These are phyloP conservation scores for Pitta sordida DNA, from an alignment of 2,113 vertebrate genomes.

Conservation along the genomic window DNA sequence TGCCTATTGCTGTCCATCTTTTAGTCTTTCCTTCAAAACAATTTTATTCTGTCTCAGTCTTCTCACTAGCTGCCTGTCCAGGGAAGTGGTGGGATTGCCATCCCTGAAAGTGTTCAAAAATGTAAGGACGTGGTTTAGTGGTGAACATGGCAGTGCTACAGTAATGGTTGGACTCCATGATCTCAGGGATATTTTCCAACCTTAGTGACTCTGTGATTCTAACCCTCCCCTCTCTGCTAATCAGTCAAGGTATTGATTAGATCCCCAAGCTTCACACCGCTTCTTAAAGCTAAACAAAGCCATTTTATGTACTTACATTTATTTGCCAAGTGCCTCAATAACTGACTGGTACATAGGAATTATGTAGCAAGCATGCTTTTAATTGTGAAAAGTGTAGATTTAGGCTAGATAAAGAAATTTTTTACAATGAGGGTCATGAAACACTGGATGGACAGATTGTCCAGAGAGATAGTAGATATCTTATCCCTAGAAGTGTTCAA, in stretches of 20 bases:
- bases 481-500: not conserved
- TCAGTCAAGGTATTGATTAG: not conserved
- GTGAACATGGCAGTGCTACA: not conserved
- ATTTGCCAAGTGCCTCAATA: not conserved
- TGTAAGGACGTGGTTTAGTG: not conserved
- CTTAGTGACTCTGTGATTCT: not conserved
- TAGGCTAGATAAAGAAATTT: not conserved
- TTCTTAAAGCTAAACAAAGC: not conserved
- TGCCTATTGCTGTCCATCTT: not conserved
- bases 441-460: not conserved
- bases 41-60: not conserved
- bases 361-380: not conserved
- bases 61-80: not conserved
- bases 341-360: accelerated
- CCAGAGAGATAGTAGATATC: not conserved
- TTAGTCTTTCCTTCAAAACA: not conserved
- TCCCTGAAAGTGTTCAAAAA: not conserved
- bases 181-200: not conserved
- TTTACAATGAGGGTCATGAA: not conserved
- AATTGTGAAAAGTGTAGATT: not conserved
- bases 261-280: not conserved
- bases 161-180: not conserved
- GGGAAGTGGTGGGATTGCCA: not conserved
- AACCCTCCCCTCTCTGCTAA: not conserved
- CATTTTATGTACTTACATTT: not conserved